A percentile compares a stretch with the other conserved stretches of the same genome.
Evolutionary conservation across 2,113 vertebrate species (phyloP).

Genomic region (Eidolon helvum): DNA sequence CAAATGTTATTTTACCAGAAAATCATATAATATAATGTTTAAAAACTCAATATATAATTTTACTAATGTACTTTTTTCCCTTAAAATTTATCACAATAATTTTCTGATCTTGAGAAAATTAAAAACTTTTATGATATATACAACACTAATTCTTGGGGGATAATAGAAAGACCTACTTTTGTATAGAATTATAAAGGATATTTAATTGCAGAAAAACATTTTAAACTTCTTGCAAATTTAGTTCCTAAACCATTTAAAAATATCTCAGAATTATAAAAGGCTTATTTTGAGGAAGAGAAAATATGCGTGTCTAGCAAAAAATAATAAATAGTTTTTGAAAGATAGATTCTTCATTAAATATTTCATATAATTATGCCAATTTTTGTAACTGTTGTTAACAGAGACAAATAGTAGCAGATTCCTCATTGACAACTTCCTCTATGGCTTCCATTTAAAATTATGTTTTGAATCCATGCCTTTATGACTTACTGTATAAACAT

Average conservation of each 20-base stretch:
- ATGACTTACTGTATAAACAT: slow-evolving; percentile 39
- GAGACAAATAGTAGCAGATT: neutral
- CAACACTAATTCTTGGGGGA: neutral
- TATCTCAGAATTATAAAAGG: neutral
- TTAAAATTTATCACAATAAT: neutral
- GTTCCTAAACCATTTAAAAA: neutral
- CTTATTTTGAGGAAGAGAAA: neutral
- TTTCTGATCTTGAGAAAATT: neutral
- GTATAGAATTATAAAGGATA: neutral
- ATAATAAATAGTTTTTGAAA: neutral
- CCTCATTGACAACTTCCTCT: neutral
- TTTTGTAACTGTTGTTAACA: slow-evolving; percentile 21
- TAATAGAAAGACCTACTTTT: neutral
- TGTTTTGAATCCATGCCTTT: neutral
- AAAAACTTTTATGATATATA: neutral
- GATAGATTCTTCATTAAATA: neutral
- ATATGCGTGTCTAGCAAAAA: neutral
- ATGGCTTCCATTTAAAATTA: neutral
- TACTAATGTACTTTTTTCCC: neutral
- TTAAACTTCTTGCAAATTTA: neutral
- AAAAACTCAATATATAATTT: neutral
- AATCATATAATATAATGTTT: neutral
- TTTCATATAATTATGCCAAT: neutral
- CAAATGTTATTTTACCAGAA: neutral
- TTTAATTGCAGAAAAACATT: neutral